Evolutionary conservation across 2,113 vertebrate species (phyloP).

Genomic region (Thalassoma bifasciatum): DNA sequence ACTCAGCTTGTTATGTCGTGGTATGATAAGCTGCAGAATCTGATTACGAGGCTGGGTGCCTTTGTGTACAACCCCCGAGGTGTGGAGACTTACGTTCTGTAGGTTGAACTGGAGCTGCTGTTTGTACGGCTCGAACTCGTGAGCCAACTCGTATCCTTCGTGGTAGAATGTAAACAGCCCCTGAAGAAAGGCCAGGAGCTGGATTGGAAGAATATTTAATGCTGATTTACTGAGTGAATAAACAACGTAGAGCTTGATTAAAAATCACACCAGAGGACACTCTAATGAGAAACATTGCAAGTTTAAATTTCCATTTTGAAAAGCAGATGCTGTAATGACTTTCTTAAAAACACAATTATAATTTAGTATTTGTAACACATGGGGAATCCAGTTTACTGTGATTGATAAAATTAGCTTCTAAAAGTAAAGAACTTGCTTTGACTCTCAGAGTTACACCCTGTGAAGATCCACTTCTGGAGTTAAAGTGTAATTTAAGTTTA

Average conservation of each 20-base stretch:
- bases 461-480: not conserved
- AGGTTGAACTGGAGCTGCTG: conserved; percentile 98
- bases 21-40: conserved; percentile 67
- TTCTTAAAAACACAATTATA: conserved; percentile 2
- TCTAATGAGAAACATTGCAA: not conserved
- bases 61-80: conserved; percentile 44
- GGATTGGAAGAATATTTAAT: conserved; percentile 52
- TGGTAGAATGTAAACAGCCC: conserved; percentile 99
- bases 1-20: conserved; percentile 49
- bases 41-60: conserved; percentile 62
- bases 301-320: not conserved
- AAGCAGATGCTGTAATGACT: conserved; percentile 6
- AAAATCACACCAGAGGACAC: not conserved
- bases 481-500: conserved; percentile 1
- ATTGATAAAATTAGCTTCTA: not conserved
- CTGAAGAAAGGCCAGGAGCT: conserved; percentile 98
- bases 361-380: not conserved
- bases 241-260: conserved; percentile 20
- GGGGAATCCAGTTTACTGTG: not conserved
- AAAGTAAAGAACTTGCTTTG: not conserved
- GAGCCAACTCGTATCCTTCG: conserved; percentile 97
- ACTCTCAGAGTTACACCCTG: not conserved
- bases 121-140: conserved; percentile 97
- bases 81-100: conserved; percentile 91
- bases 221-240: conserved; percentile 31